Conservation (phyloP, 2,888 invertebrate species). For the Argynnis bischoffii region DNA sequence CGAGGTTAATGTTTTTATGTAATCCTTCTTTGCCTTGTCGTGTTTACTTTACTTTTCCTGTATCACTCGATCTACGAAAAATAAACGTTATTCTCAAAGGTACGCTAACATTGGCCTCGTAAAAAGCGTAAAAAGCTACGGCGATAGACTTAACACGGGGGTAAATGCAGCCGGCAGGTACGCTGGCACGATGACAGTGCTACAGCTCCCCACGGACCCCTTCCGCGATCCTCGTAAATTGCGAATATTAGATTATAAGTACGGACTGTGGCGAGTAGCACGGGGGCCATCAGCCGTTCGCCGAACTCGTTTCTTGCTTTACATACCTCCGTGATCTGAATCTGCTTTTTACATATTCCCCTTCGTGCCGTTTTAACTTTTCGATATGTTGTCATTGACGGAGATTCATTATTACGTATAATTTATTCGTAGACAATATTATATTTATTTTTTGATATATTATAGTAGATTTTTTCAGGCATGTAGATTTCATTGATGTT, state of each 20-base stretch:
- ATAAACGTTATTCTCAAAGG: constrained; percentile 47
- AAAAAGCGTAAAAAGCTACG: constrained; percentile 57
- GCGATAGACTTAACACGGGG: constrained; percentile 62
- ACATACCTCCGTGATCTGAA: constrained; percentile 74
- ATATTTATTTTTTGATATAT: too few relatives aligned
- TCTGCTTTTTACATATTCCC: constrained; percentile 62
- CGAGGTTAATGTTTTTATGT: constrained; percentile 2
- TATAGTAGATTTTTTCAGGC: too few relatives aligned
- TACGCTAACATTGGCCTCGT: constrained; percentile 51
- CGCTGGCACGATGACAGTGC: constrained; percentile 73
- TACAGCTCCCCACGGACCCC: constrained; percentile 72
- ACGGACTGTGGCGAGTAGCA: constrained; percentile 68
- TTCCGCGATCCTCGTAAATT: constrained; percentile 79
- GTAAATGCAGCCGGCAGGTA: constrained; percentile 75
- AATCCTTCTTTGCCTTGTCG: constrained; percentile 23
- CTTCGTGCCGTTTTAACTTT: constrained; percentile 55
- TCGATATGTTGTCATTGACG: constrained; percentile 40
- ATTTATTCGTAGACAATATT: background rate
- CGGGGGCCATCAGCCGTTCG: constrained; percentile 74
- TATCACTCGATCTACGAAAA: constrained; percentile 40
- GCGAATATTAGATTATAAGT: constrained; percentile 82
- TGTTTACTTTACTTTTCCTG: constrained; percentile 35
- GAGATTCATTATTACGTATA: constrained; percentile 21
- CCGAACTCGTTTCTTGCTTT: constrained; percentile 72
- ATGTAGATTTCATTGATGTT: too few relatives aligned